A percentile compares a stretch with the other conserved stretches of the same genome.
Evolutionary conservation across 2,797 vertebrate species (phyloP).

Genomic region (Carcharodon carcharias): DNA sequence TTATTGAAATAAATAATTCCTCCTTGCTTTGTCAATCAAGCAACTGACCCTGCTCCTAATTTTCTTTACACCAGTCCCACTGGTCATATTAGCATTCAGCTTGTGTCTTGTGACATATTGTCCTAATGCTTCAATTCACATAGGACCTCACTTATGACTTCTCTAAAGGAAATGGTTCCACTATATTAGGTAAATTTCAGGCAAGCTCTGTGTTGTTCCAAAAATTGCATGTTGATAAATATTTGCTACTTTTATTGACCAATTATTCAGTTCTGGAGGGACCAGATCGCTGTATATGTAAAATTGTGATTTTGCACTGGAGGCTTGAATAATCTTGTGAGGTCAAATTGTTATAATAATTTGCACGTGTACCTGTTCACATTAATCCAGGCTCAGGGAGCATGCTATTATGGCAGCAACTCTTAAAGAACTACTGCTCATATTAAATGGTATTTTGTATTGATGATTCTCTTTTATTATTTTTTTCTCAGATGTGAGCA

Average conservation of each 20-base stretch:
- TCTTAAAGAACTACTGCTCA: not conserved
- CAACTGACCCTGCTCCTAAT: constrained; percentile 4
- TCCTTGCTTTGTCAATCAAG: constrained; percentile 6
- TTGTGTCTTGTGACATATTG: constrained; percentile 1
- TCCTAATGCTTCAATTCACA: constrained; percentile 10
- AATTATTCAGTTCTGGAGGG: not conserved
- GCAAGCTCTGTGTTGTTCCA: not conserved
- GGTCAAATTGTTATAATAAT: not conserved
- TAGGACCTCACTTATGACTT: not conserved
- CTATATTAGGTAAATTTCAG: not conserved
- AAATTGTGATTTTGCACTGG: not conserved
- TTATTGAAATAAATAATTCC: not conserved
- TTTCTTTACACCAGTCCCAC: not conserved
- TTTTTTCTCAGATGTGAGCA: not conserved
- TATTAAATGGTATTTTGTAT: not conserved
- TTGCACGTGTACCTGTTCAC: not conserved
- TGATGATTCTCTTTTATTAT: not conserved
- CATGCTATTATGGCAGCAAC: not conserved
- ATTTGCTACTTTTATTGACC: not conserved
- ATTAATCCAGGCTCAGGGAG: not conserved
- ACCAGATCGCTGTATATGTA: not conserved
- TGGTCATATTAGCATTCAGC: not conserved
- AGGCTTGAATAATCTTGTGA: not conserved
- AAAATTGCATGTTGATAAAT: not conserved
- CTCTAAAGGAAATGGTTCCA: not conserved